Conservation (phyloP, 2,113 vertebrate species). For the Catharus fuscescens region DNA sequence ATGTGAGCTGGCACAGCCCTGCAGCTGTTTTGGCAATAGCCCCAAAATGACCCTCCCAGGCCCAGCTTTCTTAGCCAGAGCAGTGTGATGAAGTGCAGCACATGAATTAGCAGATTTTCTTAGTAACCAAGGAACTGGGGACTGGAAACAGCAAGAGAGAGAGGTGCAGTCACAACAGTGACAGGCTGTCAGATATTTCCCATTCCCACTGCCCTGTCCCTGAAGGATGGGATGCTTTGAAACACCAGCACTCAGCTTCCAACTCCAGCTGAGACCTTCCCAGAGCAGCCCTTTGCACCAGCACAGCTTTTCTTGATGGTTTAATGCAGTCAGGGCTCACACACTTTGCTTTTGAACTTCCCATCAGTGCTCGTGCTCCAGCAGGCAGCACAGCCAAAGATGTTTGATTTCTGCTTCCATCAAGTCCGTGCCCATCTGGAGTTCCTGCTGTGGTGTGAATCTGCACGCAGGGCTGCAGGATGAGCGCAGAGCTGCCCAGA, state of each 20-base stretch:
- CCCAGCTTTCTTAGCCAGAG: not conserved
- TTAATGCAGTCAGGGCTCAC: not conserved
- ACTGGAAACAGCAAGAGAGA: not conserved
- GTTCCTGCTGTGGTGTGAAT: accelerated
- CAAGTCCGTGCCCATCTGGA: not conserved
- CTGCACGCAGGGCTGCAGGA: not conserved
- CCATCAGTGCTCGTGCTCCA: not conserved
- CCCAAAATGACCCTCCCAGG: not conserved
- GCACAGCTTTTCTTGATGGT: not conserved
- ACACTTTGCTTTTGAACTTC: not conserved
- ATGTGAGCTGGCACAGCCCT: not conserved
- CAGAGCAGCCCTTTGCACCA: not conserved
- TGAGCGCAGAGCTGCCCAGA: not conserved
- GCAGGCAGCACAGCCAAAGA: not conserved
- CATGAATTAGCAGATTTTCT: not conserved
- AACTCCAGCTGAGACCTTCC: not conserved
- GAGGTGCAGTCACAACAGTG: not conserved
- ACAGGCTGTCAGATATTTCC: not conserved
- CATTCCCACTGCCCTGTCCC: not conserved
- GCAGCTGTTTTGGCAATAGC: not conserved
- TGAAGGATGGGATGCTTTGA: not conserved
- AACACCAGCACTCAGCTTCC: not conserved
- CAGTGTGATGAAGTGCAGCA: not conserved
- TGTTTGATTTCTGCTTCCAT: not conserved
- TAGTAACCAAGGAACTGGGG: not conserved